Evolutionary conservation across 2,888 invertebrate species (phyloP), one percentile per base, ranked within the genome.

Genomic region (Drosophila barbarae): DNA sequence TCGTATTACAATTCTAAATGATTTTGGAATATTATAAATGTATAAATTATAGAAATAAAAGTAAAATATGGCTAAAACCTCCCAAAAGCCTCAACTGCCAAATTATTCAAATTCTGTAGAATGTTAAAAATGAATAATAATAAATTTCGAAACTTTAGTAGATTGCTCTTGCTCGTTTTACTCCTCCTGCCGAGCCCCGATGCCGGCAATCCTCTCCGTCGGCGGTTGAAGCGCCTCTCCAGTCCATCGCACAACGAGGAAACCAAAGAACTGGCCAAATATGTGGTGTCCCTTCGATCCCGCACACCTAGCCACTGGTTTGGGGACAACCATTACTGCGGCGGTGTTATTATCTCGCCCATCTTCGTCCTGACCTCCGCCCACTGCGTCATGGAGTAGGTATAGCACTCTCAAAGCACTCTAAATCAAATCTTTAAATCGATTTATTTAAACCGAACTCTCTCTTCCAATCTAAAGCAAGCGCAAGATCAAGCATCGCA

Each of bases 251-350:
- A 13, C 5, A 5, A 15, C 8, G 3, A 51, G 0, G 15, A 35
- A 8, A 10, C 32, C 0, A 3, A 9, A 0, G 42, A 1, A 0
- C 21, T 59, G 9, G 61, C 61, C 38, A 76, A 69, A 10, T 81
- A 66, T 57, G 52, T 72, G 21, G 84, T 80, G 1, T 80, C 79
- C 0, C 42, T 80, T 9, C 67, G 79, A 5, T 81, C 79, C 0
- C 76, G 84, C 0, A 58, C 67, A 7, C 76, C 82, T 2, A 21
- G 23, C 0, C 54, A 44, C 10, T 74, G 46, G 42, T 84, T 72
- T 30, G 79, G 84, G 0, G 79, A 80, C 42, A 77, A 84, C 65
- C 79, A 80, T 42, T 81, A 46, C 36, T 80, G 79, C 41, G 76
- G 69, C 13, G 79, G 84, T 1, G 28, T 46, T 8, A 74, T 80